Base-by-base conservation (phyloP, 2,113 vertebrate genomes). In the Indri indri region DNA sequence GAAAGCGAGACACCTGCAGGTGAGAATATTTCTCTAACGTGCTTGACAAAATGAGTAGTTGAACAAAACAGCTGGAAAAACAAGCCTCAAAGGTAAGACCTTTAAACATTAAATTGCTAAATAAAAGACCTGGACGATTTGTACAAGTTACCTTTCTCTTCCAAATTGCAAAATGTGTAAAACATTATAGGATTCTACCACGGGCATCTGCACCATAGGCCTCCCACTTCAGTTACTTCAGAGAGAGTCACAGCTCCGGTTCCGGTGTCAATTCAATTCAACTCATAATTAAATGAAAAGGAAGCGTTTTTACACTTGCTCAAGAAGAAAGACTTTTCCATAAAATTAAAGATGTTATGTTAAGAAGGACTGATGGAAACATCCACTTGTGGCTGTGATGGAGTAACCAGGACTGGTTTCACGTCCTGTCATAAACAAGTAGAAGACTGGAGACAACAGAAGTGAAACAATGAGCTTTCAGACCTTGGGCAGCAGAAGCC, bases 41-140 rank as follows among this genome's bases (percentile, higher is more conserved):
- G 70, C 30, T 17, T 23, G 42, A 73, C 88, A 27, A 83, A 84
- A 88, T 32, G 84, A 80, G 61, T 59, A 65, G 59, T 6, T 63
- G 57, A 71, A 77, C 27, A 83, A 59, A 84, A 83, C 8, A 90
- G 65, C 18, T 93, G 77, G 50, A 91, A 95, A 89, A 57, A 88
- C 70, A 50, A 68, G 57, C 25, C 40, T 74, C 40, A 82, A 73
- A 84, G 83, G 42, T 23, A 83, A 80, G 22, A 30, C 50, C 47
- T 91, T 91, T 42, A 86, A 83, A 97, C 16, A 91, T 27, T 12
- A 37, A 23, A 30, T 57, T 85, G 32, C 50, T 88, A 96, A 96
- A 83, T 16, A 79, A 80, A 95, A 89, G 50, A 66, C 71, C 40
- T 40, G 37, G 74, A 87, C 1, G 52, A 25, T 57, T 73, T n/a